phyloP scores from a whole-genome alignment of 2,797 vertebrate species.

The Hydrophis major region DNA sequence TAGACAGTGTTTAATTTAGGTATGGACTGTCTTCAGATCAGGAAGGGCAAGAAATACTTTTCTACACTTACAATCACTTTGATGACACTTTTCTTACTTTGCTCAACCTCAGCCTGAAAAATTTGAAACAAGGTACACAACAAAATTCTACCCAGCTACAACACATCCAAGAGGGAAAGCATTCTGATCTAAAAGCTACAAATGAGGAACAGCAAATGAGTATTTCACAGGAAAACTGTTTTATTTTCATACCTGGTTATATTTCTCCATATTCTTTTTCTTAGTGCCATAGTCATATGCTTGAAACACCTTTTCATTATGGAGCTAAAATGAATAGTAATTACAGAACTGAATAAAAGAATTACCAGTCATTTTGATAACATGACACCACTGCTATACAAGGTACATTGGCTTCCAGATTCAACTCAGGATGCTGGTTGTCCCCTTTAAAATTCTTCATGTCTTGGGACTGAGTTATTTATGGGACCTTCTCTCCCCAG shows the following conservation, averaged over 20 bases:
- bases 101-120: background rate
- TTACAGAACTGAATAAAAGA: background rate
- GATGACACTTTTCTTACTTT: background rate
- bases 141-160: background rate
- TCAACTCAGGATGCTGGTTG: background rate
- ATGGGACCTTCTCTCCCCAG: background rate
- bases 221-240: background rate
- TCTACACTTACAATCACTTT: background rate
- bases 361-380: background rate
- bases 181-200: background rate
- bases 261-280: slow-evolving; percentile 62
- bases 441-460: background rate
- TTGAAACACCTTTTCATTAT: slow-evolving; percentile 22
- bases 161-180: background rate
- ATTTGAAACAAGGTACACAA: background rate
- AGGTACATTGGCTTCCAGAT: background rate
- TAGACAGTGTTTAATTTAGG: background rate
- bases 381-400: background rate
- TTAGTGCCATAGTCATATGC: slow-evolving; percentile 60
- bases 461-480: background rate
- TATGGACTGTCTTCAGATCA: background rate
- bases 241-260: slow-evolving; percentile 65
- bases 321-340: slow-evolving; percentile 22
- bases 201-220: background rate
- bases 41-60: background rate